Conservation (phyloP, 2,113 vertebrate species). For the Mugil cephalus region DNA sequence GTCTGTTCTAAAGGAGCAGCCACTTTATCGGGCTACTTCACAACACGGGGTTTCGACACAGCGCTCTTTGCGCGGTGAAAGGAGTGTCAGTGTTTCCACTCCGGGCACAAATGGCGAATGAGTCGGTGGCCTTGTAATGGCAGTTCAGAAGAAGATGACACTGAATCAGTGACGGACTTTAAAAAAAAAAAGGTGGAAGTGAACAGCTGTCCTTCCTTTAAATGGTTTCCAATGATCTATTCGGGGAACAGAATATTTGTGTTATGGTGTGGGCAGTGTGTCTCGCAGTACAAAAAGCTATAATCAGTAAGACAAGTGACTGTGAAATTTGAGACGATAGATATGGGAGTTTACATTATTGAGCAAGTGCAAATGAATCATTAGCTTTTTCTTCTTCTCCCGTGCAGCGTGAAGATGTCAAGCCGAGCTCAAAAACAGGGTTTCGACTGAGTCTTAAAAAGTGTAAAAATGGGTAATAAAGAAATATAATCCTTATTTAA, state of each 20-base stretch:
- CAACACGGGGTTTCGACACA: conserved; percentile 53
- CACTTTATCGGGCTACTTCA: conserved; percentile 74
- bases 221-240: conserved; percentile 18
- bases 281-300: too few species aligned
- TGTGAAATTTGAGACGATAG: too few species aligned
- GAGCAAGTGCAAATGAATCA: too few species aligned
- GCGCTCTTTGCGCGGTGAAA: conserved; percentile 26
- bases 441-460: too few species aligned
- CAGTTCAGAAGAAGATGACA: conserved; percentile 37
- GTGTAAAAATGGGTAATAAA: too few species aligned
- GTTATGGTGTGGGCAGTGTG: conserved; percentile 19
- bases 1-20: conserved; percentile 70
- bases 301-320: too few species aligned
- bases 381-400: too few species aligned
- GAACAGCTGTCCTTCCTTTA: conserved; percentile 12
- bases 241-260: conserved; percentile 28
- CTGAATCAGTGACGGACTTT: conserved; percentile 20
- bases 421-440: too few species aligned
- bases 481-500: too few species aligned
- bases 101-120: conserved; percentile 38
- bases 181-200: conserved; percentile 49
- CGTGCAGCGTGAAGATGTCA: too few species aligned
- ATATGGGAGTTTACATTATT: too few species aligned
- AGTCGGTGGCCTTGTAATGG: conserved; percentile 12
- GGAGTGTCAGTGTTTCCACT: conserved; percentile 70